These are phyloP conservation scores for Polyploca ridens DNA, from an alignment of 2,888 invertebrate genomes.

Conservation along the genomic window DNA sequence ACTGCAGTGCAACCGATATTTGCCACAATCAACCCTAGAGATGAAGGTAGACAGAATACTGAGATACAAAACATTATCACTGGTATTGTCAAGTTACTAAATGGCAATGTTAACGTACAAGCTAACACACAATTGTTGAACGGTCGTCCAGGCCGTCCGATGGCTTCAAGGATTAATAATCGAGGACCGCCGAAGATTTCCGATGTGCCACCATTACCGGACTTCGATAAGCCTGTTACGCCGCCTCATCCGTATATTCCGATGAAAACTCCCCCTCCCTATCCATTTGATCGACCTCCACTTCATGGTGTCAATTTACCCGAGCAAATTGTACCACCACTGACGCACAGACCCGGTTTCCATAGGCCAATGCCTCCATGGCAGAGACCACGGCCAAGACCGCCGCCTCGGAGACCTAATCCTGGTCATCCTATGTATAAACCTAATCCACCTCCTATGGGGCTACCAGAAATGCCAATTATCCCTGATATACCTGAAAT, in stretches of 20 bases:
- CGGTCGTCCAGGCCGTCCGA: constrained; percentile 87
- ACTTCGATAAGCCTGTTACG: constrained; percentile 84
- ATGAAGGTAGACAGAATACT: constrained; percentile 73
- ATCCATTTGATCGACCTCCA: constrained; percentile 90
- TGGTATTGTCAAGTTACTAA: constrained; percentile 93
- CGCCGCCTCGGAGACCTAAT: constrained; percentile 79
- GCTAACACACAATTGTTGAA: constrained; percentile 87
- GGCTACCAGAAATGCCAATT: constrained; percentile 33
- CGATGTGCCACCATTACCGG: constrained; percentile 90
- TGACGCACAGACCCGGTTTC: constrained; percentile 84
- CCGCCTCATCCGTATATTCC: constrained; percentile 72
- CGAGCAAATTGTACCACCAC: constrained; percentile 89
- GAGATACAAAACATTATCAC: constrained; percentile 96
- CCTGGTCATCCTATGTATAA: constrained; percentile 86
- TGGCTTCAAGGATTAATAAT: constrained; percentile 93
- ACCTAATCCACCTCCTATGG: constrained; percentile 79
- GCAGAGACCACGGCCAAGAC: constrained; percentile 86
- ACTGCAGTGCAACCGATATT: constrained; percentile 82
- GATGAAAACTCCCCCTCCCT: constrained; percentile 86
- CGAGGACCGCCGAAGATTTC: constrained; percentile 94
- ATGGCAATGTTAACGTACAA: constrained; percentile 94
- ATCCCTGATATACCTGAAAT: constrained; percentile 63
- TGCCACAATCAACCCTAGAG: constrained; percentile 80
- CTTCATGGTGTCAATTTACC: constrained; percentile 89
- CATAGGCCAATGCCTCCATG: constrained; percentile 87